phyloP scores from a whole-genome alignment of 1,140 invertebrate species.

The Bombus sylvicola region DNA sequence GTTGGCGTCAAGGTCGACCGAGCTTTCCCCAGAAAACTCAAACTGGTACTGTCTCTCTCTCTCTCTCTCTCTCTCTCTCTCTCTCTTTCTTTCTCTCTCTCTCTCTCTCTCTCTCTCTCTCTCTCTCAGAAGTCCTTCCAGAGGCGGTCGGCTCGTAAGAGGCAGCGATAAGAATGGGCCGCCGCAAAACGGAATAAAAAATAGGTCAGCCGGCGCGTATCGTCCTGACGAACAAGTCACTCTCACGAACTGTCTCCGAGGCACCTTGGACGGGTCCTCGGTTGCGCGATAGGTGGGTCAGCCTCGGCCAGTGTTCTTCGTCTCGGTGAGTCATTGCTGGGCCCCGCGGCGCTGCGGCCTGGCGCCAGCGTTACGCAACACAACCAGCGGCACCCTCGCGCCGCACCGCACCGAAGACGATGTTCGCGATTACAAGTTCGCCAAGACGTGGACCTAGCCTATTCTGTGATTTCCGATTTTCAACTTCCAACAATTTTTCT shows the following conservation, averaged over 20 bases:
- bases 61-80: background rate
- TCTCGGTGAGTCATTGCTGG: slow-evolving; percentile 77
- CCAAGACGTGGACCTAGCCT: background rate
- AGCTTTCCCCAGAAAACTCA: slow-evolving; percentile 37
- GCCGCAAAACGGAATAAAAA: slow-evolving; percentile 40
- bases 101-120: too few relatives aligned
- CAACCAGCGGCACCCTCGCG: slow-evolving; percentile 53
- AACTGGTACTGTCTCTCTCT: too few relatives aligned
- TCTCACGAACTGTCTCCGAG: slow-evolving; percentile 68
- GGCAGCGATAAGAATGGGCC: background rate
- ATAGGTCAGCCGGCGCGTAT: slow-evolving; percentile 61
- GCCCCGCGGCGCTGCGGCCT: slow-evolving; percentile 73
- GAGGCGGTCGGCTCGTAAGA: background rate
- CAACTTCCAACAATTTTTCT: background rate
- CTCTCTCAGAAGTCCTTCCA: background rate
- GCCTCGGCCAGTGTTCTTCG: slow-evolving; percentile 65
- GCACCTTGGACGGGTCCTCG: slow-evolving; percentile 77
- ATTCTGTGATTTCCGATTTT: background rate
- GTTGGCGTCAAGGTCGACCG: slow-evolving; percentile 27
- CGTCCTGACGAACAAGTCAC: slow-evolving; percentile 64
- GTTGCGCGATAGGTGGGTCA: slow-evolving; percentile 77
- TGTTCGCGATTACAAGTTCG: background rate
- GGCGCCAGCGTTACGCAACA: slow-evolving; percentile 80
- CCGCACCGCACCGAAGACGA: slow-evolving; percentile 14
- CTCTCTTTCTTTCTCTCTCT: too few relatives aligned